phyloP scores from a whole-genome alignment of 2,888 invertebrate genomes.

The Sussaba pulchella region DNA sequence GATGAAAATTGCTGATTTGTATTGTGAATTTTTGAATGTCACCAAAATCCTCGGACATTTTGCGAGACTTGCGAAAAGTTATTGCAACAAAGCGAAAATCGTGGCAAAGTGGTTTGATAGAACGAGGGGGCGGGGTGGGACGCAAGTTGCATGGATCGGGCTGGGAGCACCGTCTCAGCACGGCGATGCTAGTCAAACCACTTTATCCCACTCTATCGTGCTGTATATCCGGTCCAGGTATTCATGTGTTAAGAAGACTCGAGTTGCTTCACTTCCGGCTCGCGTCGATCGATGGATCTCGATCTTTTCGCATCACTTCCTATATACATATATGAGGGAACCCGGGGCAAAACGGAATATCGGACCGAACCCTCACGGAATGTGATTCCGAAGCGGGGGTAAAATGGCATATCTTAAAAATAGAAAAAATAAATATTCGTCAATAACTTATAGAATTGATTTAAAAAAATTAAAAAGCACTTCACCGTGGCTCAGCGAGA shows the following conservation, averaged over 20 bases:
- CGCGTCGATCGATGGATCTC: constrained; percentile 78
- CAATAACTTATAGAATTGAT: no score
- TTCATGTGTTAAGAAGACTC: constrained; percentile 81
- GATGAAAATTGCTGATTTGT: background rate
- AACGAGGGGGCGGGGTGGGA: constrained; percentile 19
- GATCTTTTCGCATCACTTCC: constrained; percentile 68
- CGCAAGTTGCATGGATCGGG: constrained; percentile 11
- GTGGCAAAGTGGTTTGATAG: constrained; percentile 39
- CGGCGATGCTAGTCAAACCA: constrained; percentile 67
- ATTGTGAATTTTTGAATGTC: background rate
- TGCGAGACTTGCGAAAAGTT: background rate
- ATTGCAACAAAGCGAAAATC: constrained; percentile 18
- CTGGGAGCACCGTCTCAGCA: constrained; percentile 43
- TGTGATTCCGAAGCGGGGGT: no score
- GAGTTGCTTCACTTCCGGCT: constrained; percentile 77
- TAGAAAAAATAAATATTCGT: no score
- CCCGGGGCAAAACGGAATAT: no score
- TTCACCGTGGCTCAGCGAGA: no score
- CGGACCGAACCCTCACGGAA: no score
- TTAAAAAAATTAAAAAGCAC: no score
- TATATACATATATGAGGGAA: background rate
- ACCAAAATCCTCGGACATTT: background rate
- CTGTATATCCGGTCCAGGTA: constrained; percentile 73
- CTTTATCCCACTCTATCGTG: constrained; percentile 69
- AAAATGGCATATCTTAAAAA: no score